Evolutionary conservation across 2,113 vertebrate species (phyloP), one percentile per base, ranked within the genome.

Genomic region (human): DNA sequence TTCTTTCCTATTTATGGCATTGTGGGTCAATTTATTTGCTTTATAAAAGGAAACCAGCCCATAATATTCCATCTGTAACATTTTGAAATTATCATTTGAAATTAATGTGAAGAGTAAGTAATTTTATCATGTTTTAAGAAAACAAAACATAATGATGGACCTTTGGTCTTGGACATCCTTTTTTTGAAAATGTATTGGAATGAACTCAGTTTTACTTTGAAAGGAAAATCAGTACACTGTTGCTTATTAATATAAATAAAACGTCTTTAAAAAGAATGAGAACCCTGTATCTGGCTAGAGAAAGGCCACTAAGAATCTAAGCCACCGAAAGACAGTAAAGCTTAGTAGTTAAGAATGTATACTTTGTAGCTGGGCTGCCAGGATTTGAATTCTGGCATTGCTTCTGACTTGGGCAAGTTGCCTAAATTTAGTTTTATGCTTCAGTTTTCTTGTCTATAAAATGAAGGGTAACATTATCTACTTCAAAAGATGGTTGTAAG

Each of bases 181-280:
- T 73, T 32, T 92, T 61, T 72, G 61, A 12, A 80, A 50, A 14
- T 83, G 8, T 90, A 59, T 92, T 83, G 20, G 20, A 79, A 22
- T 90, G 17, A 93, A 90, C 25, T 93, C 8, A 27, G 43, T 17
- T 90, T 97, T 87, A 45, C 48, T 94, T 96, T 89, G 55, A 32
- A n/a, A 22, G 64, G 5, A 17, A 72, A 83, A 45, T 52, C n/a
- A 88, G 18, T 97, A 61, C 72, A 35, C 16, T 72, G 40, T 84
- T 89, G 11, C 48, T n/a, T 70, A 17, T 66, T 82, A 55, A 80
- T 89, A 73, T 61, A 93, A 90, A 75, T 94, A 94, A 90, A 92
- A 70, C 8, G 32, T 90, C 40, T 86, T 92, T 27, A 6, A 17
- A 48, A 88, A 83, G 48, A 81, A 89, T 73, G 25, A 91, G 48